Evolutionary conservation across 2,888 invertebrate genomes (phyloP).

Genomic region (Stenodera caucasica): DNA sequence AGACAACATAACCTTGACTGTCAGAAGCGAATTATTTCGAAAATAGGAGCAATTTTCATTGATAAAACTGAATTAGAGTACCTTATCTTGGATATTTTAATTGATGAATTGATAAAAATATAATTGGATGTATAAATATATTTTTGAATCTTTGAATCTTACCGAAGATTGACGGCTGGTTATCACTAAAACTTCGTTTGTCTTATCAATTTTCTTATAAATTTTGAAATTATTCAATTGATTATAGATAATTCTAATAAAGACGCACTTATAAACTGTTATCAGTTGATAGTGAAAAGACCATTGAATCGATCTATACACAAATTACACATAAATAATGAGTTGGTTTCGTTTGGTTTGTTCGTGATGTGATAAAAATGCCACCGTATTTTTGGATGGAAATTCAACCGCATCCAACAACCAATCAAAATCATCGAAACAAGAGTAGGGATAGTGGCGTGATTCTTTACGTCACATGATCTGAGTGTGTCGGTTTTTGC

Average conservation of each 20-base stretch:
- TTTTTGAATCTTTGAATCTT: constrained; percentile 3
- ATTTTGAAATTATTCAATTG: too few species aligned
- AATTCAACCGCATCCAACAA: constrained; percentile 21
- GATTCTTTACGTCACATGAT: constrained; percentile 40
- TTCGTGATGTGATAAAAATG: constrained; percentile 32
- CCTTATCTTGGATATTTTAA: neutral
- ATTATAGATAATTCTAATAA: neutral
- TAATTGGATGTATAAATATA: neutral
- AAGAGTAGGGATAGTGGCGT: constrained; percentile 41
- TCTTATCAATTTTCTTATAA: too few species aligned
- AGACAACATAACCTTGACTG: constrained; percentile 1
- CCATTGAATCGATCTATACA: neutral
- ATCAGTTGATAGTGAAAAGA: neutral
- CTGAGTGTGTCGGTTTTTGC: constrained; percentile 26
- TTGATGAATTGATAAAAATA: neutral
- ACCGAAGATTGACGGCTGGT: constrained; percentile 21
- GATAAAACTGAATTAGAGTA: neutral
- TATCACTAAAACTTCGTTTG: constrained; percentile 5
- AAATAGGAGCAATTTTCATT: constrained; percentile 3
- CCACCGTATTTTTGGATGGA: constrained; percentile 43
- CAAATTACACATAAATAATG: neutral
- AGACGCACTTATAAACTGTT: neutral
- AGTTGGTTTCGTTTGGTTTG: neutral
- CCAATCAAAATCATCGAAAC: constrained; percentile 32
- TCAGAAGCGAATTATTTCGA: neutral